Percentiles rank a stretch among this genome's conserved stretches.
Conservation (phyloP, 2,113 vertebrate species). For the Carlito syrichta region DNA sequence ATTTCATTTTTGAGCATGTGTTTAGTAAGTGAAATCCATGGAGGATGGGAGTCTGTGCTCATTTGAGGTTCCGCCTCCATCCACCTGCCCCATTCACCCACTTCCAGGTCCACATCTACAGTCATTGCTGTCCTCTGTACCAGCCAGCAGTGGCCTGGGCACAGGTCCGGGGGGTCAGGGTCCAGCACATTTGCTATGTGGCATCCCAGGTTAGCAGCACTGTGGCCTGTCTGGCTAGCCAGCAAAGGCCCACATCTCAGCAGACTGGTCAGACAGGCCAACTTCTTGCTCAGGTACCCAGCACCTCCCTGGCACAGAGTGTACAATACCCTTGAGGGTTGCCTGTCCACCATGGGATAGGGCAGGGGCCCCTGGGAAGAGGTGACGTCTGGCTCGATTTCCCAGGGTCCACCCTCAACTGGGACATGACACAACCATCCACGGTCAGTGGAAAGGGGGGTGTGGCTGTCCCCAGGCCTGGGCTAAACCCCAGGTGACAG, state of each 20-base stretch:
- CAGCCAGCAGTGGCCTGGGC: neutral
- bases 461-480: neutral
- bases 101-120: neutral
- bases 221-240: neutral
- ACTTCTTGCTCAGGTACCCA: neutral
- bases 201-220: fast-evolving
- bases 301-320: neutral
- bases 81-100: fast-evolving
- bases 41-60: neutral
- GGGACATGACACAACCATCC: neutral
- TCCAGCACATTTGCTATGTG: no score
- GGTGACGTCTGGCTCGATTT: neutral
- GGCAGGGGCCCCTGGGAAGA: neutral
- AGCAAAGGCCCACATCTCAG: neutral
- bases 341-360: neutral
- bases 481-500: neutral
- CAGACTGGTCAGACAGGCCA: neutral
- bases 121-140: neutral
- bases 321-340: neutral
- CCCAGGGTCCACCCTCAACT: neutral
- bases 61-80: fast-evolving
- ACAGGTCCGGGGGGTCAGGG: neutral
- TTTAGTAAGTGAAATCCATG: neutral
- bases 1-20: neutral
- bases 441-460: neutral